These are phyloP conservation scores for Pyrrhosoma nymphula DNA, from an alignment of 2,888 invertebrate species.

Conservation along the genomic window DNA sequence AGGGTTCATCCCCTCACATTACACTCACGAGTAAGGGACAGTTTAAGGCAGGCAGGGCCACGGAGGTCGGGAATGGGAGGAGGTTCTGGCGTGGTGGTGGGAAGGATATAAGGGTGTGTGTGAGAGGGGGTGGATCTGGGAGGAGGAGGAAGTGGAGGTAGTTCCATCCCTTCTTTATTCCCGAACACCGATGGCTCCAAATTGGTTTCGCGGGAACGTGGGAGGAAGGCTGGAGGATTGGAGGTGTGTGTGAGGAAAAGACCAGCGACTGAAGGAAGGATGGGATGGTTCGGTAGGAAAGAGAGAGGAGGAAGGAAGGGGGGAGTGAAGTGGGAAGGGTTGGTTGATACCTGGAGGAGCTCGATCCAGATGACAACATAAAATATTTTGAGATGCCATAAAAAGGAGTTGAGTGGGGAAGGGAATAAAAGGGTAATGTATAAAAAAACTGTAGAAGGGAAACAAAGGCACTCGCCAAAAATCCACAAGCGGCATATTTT, in stretches of 20 bases:
- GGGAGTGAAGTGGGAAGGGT: background rate
- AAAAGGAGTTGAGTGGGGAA: background rate
- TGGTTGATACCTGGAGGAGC: background rate
- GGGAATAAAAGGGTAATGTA: background rate
- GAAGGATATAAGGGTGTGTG: background rate
- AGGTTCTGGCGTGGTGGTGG: background rate
- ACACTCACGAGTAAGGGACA: background rate
- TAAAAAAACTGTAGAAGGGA: background rate
- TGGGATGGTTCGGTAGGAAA: background rate
- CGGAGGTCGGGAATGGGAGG: background rate
- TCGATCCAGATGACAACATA: background rate
- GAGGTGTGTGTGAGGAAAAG: background rate
- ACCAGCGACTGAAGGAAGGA: background rate
- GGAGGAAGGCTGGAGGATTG: constrained; percentile 8
- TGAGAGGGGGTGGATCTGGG: background rate
- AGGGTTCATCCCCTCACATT: constrained; percentile 27
- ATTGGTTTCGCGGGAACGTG: constrained; percentile 54
- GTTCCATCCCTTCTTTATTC: constrained; percentile 43
- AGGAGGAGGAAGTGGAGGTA: background rate
- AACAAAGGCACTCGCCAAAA: background rate
- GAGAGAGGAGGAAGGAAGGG: background rate
- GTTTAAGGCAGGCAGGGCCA: background rate
- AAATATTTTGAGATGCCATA: background rate
- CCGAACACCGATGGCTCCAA: constrained; percentile 62
- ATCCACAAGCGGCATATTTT: background rate